A percentile compares a stretch with the other conserved stretches of the same genome.
Evolutionary conservation across 2,888 invertebrate genomes (phyloP).

Genomic region (Melolontha melolontha): DNA sequence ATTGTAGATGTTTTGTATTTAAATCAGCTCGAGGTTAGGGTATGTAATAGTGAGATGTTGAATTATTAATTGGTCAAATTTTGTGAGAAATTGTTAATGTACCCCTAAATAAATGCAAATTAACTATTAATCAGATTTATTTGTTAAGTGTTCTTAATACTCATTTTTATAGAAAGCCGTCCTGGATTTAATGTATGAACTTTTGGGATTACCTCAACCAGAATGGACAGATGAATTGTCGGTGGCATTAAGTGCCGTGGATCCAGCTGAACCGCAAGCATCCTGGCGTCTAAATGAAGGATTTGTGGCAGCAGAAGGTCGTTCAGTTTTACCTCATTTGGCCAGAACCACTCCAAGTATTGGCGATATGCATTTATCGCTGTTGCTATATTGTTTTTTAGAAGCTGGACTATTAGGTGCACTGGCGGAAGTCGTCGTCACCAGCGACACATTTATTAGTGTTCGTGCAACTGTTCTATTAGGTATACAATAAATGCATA

Average conservation of each 20-base stretch:
- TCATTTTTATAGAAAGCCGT: constrained; percentile 81
- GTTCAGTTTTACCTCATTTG: constrained; percentile 85
- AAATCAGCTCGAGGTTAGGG: constrained; percentile 90
- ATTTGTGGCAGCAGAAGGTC: constrained; percentile 94
- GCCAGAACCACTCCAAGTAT: constrained; percentile 89
- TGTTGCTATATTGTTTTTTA: constrained; percentile 89
- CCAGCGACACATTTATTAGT: constrained; percentile 89
- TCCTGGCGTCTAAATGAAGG: constrained; percentile 92
- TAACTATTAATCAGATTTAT: neutral
- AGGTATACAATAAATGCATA: constrained; percentile 64
- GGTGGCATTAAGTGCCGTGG: constrained; percentile 87
- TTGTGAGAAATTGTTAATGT: too few relatives aligned
- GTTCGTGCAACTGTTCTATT: constrained; percentile 91
- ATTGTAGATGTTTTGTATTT: constrained; percentile 85
- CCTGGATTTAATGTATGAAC: constrained; percentile 90
- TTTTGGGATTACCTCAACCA: constrained; percentile 88
- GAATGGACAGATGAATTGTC: constrained; percentile 94
- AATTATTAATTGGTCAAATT: too few relatives aligned
- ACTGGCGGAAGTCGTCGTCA: constrained; percentile 90
- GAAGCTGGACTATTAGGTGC: constrained; percentile 89
- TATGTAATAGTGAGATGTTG: constrained; percentile 66
- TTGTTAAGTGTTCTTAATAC: too few relatives aligned
- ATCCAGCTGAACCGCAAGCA: constrained; percentile 87
- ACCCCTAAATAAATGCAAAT: too few relatives aligned
- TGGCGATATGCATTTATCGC: constrained; percentile 89